Evolutionary conservation across 1,140 invertebrate genomes (phyloP).

Genomic region (Phthorimaea operculella): DNA sequence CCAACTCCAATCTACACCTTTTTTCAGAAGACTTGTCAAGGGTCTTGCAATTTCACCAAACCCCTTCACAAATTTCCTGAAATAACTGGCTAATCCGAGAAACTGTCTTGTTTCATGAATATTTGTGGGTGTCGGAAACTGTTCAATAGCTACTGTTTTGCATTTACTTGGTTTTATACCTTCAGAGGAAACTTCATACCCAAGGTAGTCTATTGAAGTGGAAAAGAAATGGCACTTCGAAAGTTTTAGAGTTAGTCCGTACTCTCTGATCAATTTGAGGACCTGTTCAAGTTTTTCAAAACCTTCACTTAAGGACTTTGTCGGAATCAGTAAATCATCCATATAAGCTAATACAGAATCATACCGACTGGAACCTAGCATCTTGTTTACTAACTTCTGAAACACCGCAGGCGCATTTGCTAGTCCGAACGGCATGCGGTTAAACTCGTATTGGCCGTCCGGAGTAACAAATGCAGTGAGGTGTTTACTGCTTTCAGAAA

Average conservation of each 20-base stretch:
- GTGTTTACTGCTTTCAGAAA: conserved; percentile 11
- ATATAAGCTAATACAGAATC: background rate
- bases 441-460: conserved; percentile 5
- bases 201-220: background rate
- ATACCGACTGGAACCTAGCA: background rate
- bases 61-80: conserved; percentile 1
- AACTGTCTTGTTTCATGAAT: conserved; percentile 6
- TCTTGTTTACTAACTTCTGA: conserved; percentile 1
- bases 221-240: background rate
- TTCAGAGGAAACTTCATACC: background rate
- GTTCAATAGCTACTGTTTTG: background rate
- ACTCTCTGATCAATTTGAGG: background rate
- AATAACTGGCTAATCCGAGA: conserved; percentile 5
- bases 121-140: background rate
- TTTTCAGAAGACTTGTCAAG: background rate
- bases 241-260: background rate
- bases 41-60: conserved; percentile 5
- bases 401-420: conserved; percentile 4
- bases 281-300: background rate
- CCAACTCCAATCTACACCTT: conserved; percentile 1
- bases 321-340: background rate
- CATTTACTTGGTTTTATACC: background rate
- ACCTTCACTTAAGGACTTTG: background rate
- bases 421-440: conserved; percentile 6
- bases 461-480: conserved; percentile 4